Percentiles rank a stretch among this genome's conserved stretches.
Conservation (phyloP, 2,888 invertebrate species). For the Tenthredo scrophulariae region DNA sequence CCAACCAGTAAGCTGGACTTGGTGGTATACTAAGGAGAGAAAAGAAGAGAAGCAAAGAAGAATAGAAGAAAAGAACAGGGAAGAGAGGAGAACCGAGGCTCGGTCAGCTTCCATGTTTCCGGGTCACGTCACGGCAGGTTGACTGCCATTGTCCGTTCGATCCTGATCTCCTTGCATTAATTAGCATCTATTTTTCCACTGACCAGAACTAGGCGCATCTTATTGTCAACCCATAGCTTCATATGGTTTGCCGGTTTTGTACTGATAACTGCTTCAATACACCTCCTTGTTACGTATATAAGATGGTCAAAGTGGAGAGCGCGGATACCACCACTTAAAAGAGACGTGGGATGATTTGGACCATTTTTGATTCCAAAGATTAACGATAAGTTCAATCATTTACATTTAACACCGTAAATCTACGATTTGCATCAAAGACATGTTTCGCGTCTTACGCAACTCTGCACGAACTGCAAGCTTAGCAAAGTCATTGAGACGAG, state of each 20-base stretch:
- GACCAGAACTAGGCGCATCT: not conserved
- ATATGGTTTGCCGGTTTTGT: not conserved
- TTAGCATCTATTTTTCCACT: conserved; percentile 71
- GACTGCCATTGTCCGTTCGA: conserved; percentile 68
- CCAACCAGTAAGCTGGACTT: not conserved
- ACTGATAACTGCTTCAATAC: not conserved
- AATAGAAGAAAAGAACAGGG: not conserved
- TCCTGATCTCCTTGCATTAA: conserved; percentile 68
- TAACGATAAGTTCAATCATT: not conserved
- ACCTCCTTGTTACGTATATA: not conserved
- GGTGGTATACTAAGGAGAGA: not conserved
- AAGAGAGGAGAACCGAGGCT: not conserved
- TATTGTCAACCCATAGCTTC: conserved; percentile 18
- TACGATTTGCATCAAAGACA: not conserved
- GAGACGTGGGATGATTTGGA: no score
- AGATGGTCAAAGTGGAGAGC: not conserved
- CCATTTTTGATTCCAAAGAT: no score
- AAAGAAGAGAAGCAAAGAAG: not conserved
- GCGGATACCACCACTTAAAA: not conserved
- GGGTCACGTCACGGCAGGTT: conserved; percentile 75
- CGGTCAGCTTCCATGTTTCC: conserved; percentile 64
- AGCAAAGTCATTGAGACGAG: conserved; percentile 43
- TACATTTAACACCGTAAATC: not conserved
- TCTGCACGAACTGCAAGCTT: not conserved
- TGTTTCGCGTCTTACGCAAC: conserved; percentile 20